These are phyloP conservation scores for Trypoxylon attenuatum DNA, from an alignment of 2,888 invertebrate species.

Conservation along the genomic window DNA sequence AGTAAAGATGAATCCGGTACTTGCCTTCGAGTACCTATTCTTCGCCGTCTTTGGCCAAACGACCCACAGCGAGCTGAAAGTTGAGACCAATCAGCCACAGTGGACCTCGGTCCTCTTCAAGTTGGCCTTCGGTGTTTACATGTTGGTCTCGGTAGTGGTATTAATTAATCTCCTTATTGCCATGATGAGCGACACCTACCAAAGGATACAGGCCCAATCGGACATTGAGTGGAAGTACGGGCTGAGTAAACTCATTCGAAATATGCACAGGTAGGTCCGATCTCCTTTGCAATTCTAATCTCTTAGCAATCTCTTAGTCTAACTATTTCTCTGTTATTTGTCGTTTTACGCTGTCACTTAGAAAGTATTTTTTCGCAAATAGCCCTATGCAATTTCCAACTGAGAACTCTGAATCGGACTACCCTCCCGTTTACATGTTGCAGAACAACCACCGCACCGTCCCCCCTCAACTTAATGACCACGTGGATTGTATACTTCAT, in stretches of 20 bases:
- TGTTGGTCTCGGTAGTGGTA: constrained; percentile 98
- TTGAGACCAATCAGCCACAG: constrained; percentile 82
- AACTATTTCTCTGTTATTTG: too few species aligned
- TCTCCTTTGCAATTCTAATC: too few species aligned
- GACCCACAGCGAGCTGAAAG: constrained; percentile 88
- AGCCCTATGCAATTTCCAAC: background rate
- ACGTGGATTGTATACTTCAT: constrained; percentile 78
- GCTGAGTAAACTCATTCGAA: constrained; percentile 83
- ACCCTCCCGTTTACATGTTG: constrained; percentile 59
- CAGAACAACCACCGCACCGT: constrained; percentile 82
- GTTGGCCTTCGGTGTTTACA: constrained; percentile 96
- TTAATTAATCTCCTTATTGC: constrained; percentile 99
- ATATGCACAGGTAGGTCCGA: constrained; percentile 84
- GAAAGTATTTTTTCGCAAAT: too few species aligned
- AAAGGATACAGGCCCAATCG: constrained; percentile 95
- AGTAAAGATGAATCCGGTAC: constrained; percentile 91
- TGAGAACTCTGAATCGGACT: constrained; percentile 32
- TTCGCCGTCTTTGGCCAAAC: constrained; percentile 98
- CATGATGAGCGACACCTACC: constrained; percentile 99
- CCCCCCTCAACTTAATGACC: constrained; percentile 83
- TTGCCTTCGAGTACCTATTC: constrained; percentile 98
- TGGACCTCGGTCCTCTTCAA: constrained; percentile 93
- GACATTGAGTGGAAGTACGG: constrained; percentile 90
- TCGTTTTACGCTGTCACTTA: too few species aligned
- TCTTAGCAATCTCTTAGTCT: too few species aligned